Evolutionary conservation across 1,140 invertebrate species (phyloP).

Genomic region (Drosophila pseudoobscura): DNA sequence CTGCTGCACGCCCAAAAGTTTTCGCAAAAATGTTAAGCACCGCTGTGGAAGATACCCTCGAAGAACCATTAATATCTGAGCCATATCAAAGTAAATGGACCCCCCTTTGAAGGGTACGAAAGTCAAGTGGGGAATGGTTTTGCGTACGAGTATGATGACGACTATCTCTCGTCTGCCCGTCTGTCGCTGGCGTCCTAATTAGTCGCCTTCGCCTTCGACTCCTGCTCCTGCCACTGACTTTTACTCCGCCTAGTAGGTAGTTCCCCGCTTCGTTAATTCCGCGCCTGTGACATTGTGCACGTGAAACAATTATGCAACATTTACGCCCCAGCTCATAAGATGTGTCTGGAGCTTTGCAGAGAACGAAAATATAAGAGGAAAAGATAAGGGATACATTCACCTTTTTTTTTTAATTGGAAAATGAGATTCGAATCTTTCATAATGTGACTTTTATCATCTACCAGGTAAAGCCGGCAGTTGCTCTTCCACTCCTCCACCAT

Average conservation of each 20-base stretch:
- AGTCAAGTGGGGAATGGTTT: conserved; percentile 8
- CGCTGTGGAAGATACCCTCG: background rate
- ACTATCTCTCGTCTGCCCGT: conserved; percentile 12
- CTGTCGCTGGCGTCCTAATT: conserved; percentile 57
- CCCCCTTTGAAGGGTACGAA: background rate
- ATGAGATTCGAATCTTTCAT: too few species aligned
- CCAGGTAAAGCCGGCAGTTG: too few species aligned
- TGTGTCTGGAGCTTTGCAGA: background rate
- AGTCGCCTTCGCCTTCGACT: conserved; percentile 9
- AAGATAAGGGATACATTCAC: too few species aligned
- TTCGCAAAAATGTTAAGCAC: background rate
- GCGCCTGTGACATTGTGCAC: conserved; percentile 66
- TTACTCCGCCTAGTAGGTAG: conserved; percentile 3
- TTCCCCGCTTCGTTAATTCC: conserved; percentile 58
- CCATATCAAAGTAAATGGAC: too few species aligned
- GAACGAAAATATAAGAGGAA: background rate
- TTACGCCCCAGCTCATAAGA: conserved; percentile 52
- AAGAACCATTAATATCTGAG: conserved; percentile 5
- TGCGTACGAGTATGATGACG: conserved; percentile 32
- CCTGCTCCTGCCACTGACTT: conserved; percentile 16
- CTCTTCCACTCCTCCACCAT: too few species aligned
- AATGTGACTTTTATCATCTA: too few species aligned
- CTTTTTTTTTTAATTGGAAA: too few species aligned
- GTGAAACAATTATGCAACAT: conserved; percentile 71
- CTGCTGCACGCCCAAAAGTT: conserved; percentile 38